Conservation (phyloP, 2,797 vertebrate species). For the Urocyon cinereoargenteus region DNA sequence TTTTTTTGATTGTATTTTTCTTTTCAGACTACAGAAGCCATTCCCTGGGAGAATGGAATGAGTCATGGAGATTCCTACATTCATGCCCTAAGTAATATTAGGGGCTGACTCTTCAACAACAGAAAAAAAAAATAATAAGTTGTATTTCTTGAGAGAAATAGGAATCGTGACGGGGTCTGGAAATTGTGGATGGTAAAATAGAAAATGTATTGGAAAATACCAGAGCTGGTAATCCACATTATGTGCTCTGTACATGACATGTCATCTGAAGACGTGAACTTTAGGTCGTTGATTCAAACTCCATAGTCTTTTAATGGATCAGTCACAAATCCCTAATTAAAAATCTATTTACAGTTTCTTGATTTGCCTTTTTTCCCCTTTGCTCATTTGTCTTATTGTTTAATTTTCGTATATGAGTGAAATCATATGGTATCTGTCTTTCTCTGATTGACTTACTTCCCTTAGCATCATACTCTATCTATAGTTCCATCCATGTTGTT, state of each 20-base stretch:
- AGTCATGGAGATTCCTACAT: background rate
- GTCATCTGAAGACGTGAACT: background rate
- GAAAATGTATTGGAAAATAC: conserved; percentile 51
- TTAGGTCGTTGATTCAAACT: conserved; percentile 1
- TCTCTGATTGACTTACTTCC: background rate
- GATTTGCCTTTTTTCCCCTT: background rate
- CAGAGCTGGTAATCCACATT: background rate
- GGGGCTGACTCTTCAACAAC: background rate
- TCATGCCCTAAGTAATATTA: background rate
- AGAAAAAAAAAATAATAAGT: conserved; percentile 14
- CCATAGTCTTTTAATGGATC: background rate
- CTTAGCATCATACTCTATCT: background rate
- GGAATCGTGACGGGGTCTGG: background rate
- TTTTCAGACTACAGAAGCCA: background rate
- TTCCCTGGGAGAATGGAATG: background rate
- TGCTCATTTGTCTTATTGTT: background rate
- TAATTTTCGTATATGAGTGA: background rate
- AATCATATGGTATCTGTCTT: background rate
- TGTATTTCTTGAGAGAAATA: background rate
- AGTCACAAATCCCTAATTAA: background rate
- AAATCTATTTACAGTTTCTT: background rate
- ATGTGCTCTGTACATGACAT: conserved; percentile 3
- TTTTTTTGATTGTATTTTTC: background rate
- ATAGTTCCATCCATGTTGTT: background rate
- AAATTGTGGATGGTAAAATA: background rate